These are phyloP conservation scores for Clarias batrachus DNA, from an alignment of 2,113 vertebrate species.

Conservation along the genomic window DNA sequence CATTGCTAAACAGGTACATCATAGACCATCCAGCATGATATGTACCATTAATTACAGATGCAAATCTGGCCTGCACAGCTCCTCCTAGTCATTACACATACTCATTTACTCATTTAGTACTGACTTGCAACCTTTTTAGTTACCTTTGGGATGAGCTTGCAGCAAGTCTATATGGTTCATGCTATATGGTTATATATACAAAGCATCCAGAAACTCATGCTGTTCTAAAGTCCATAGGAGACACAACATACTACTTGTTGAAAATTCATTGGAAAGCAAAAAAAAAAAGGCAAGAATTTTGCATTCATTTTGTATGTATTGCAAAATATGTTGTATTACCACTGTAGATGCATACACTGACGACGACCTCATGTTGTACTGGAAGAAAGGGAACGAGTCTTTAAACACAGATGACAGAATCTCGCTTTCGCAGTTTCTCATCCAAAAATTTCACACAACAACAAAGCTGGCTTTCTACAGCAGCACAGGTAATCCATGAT, in stretches of 20 bases:
- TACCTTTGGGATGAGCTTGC: neutral
- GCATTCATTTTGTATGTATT: too few species aligned
- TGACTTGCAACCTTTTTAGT: too few species aligned
- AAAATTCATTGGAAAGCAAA: neutral
- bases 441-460: slow-evolving; percentile 97
- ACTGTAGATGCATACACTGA: slow-evolving; percentile 92
- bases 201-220: neutral
- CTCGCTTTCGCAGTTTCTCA: slow-evolving; percentile 95
- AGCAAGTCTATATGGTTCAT: too few species aligned
- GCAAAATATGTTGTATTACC: neutral
- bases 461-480: slow-evolving; percentile 97
- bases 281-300: too few species aligned
- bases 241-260: neutral
- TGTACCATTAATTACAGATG: neutral
- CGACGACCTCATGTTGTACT: slow-evolving; percentile 97
- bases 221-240: neutral
- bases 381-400: slow-evolving; percentile 97
- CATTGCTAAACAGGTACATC: neutral
- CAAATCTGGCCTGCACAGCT: neutral
- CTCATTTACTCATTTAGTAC: too few species aligned
- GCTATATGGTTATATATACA: neutral
- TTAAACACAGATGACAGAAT: slow-evolving; percentile 95
- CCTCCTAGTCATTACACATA: too few species aligned
- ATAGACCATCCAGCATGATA: neutral
- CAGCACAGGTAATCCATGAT: slow-evolving; percentile 84